Percentiles rank a stretch among this genome's conserved stretches.
Conservation (phyloP, 2,888 invertebrate genomes). For the Chrysopilus asiliformis region DNA sequence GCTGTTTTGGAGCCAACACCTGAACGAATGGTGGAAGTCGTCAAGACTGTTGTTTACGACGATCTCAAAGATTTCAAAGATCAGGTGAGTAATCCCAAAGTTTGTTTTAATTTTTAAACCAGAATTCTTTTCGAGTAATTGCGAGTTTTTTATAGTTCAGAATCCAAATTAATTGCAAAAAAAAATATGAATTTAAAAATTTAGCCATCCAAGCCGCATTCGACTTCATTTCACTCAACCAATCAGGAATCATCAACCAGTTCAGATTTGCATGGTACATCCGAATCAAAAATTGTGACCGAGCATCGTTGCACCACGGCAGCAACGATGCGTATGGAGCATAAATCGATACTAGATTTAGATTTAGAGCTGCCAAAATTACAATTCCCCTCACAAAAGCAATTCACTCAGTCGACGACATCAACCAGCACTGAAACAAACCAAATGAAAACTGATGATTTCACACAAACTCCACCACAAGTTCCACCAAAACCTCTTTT, state of each 20-base stretch:
- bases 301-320: conserved; percentile 37
- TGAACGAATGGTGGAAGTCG: conserved; percentile 51
- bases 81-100: conserved; percentile 27
- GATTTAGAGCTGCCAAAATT: conserved; percentile 21
- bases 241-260: conserved; percentile 27
- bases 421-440: conserved; percentile 19
- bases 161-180: no score
- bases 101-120: background rate
- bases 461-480: conserved; percentile 25
- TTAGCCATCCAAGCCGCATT: conserved; percentile 25
- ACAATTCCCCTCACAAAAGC: conserved; percentile 7
- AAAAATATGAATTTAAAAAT: no score
- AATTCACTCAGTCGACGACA: conserved; percentile 13
- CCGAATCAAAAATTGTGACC: conserved; percentile 35
- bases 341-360: conserved; percentile 29
- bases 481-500: conserved; percentile 18
- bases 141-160: no score
- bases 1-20: conserved; percentile 57
- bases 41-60: conserved; percentile 52
- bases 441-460: conserved; percentile 20
- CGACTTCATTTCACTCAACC: conserved; percentile 27
- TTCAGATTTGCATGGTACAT: conserved; percentile 32
- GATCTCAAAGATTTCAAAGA: conserved; percentile 34
- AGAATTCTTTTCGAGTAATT: no score
- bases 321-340: conserved; percentile 37